phyloP scores from a whole-genome alignment of 2,888 invertebrate genomes.

The Drosophila niveifrons region DNA sequence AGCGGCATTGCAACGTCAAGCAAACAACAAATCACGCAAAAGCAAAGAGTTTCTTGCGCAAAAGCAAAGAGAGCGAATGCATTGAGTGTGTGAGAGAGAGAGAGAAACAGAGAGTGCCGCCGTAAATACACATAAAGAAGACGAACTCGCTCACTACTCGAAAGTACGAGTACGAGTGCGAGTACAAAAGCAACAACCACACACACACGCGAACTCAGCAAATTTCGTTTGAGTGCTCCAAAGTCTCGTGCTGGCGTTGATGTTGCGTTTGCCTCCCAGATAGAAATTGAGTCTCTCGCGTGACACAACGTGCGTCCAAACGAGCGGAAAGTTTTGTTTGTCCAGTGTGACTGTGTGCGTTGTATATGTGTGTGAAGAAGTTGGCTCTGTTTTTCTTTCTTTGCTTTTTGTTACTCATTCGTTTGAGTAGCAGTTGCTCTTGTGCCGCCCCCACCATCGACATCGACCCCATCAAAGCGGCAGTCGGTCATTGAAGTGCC shows the following conservation, averaged over 20 bases:
- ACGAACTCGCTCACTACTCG: constrained; percentile 40
- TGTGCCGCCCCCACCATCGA: constrained; percentile 35
- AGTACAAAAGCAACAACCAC: constrained; percentile 17
- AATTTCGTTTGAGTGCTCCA: constrained; percentile 52
- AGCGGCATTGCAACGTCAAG: constrained; percentile 36
- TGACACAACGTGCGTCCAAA: constrained; percentile 76
- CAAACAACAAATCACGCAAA: constrained; percentile 25
- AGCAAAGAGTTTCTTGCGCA: constrained; percentile 70
- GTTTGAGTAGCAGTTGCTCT: constrained; percentile 45
- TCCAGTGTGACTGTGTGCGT: constrained; percentile 15
- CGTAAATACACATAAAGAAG: constrained; percentile 33
- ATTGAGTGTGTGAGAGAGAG: constrained; percentile 9
- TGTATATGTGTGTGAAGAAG: constrained; percentile 26
- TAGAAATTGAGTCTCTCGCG: constrained; percentile 78
- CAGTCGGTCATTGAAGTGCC: constrained; percentile 53
- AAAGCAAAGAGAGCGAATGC: constrained; percentile 43
- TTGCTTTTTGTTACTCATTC: constrained; percentile 65
- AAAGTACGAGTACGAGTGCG: constrained; percentile 11
- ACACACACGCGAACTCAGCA: constrained; percentile 30
- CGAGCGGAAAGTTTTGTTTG: constrained; percentile 72
- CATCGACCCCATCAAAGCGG: constrained; percentile 5
- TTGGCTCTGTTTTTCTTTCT: constrained; percentile 66
- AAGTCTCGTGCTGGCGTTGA: constrained; percentile 59
- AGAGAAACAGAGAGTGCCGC: neutral
- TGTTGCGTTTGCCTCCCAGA: constrained; percentile 60